These are phyloP conservation scores for Parochlus steinenii DNA, from an alignment of 2,888 invertebrate genomes.

Conservation along the genomic window DNA sequence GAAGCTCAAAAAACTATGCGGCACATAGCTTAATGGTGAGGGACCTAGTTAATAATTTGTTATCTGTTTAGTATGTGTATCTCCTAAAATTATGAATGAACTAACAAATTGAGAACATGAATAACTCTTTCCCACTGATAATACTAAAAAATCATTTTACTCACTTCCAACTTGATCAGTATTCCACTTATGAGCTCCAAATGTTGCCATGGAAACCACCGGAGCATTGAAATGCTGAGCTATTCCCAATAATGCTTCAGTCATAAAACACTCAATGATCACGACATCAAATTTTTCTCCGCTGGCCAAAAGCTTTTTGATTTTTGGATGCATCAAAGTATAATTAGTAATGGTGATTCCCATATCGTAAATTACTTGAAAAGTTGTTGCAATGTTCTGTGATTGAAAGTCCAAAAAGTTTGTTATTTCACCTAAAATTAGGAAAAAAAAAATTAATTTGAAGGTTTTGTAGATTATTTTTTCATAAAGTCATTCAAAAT, in stretches of 20 bases:
- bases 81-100: too few relatives aligned
- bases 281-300: slow-evolving; percentile 16
- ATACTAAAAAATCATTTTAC: too few relatives aligned
- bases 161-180: slow-evolving; percentile 11
- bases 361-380: slow-evolving; percentile 3
- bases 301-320: neutral
- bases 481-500: too few relatives aligned
- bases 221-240: slow-evolving; percentile 17
- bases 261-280: slow-evolving; percentile 16
- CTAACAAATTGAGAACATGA: too few relatives aligned
- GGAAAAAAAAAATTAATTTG: too few relatives aligned
- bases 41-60: too few relatives aligned
- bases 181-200: slow-evolving; percentile 11
- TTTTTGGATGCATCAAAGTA: slow-evolving; percentile 10
- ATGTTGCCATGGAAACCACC: slow-evolving; percentile 14
- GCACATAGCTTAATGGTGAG: slow-evolving; percentile 6
- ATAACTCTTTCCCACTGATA: too few relatives aligned
- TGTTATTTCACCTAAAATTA: too few relatives aligned
- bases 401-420: too few relatives aligned
- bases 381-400: too few relatives aligned
- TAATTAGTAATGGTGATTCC: slow-evolving; percentile 11
- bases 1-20: slow-evolving; percentile 2
- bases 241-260: slow-evolving; percentile 17
- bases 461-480: too few relatives aligned
- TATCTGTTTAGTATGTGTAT: too few relatives aligned